Evolutionary conservation across 2,113 vertebrate genomes (phyloP).

Genomic region (Arvicanthis niloticus): DNA sequence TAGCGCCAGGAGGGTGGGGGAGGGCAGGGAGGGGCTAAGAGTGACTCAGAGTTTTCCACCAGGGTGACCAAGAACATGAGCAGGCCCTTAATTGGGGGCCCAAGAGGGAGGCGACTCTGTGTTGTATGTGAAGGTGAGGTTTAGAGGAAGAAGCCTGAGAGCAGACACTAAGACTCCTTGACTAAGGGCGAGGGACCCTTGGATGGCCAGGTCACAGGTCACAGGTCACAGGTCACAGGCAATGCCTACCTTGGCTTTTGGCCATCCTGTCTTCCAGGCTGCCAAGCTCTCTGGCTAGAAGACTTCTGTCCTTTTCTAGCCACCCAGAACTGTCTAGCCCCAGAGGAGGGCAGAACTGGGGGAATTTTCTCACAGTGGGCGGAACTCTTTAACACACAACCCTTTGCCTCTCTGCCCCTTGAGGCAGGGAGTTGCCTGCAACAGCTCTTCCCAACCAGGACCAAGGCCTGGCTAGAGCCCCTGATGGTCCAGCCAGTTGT

Average conservation of each 20-base stretch:
- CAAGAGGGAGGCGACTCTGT: not conserved
- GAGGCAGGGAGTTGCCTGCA: slow-evolving; percentile 56
- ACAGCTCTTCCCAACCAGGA: slow-evolving; percentile 52
- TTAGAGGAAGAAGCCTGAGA: not conserved
- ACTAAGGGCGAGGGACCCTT: accelerated
- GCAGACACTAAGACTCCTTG: not conserved
- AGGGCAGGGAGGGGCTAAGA: slow-evolving; percentile 37
- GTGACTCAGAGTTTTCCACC: slow-evolving; percentile 78
- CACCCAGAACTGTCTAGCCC: not conserved
- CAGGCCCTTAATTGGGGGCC: not conserved
- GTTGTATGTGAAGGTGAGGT: not conserved
- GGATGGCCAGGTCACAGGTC: not conserved
- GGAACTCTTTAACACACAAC: not conserved
- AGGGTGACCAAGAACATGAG: not conserved
- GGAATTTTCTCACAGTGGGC: not conserved
- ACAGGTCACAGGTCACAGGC: not conserved
- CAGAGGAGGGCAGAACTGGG: not conserved
- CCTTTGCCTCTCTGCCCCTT: not conserved
- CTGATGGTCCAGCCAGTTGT: slow-evolving; percentile 53
- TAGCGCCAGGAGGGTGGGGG: slow-evolving; percentile 13
- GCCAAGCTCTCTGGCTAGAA: not conserved
- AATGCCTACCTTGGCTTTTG: not conserved
- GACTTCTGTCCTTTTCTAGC: not conserved
- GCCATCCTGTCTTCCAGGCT: not conserved
- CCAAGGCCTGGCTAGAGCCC: slow-evolving; percentile 55